Base-by-base conservation (phyloP, 2,888 invertebrate species). In the Caenorhabditis zanzibari region DNA sequence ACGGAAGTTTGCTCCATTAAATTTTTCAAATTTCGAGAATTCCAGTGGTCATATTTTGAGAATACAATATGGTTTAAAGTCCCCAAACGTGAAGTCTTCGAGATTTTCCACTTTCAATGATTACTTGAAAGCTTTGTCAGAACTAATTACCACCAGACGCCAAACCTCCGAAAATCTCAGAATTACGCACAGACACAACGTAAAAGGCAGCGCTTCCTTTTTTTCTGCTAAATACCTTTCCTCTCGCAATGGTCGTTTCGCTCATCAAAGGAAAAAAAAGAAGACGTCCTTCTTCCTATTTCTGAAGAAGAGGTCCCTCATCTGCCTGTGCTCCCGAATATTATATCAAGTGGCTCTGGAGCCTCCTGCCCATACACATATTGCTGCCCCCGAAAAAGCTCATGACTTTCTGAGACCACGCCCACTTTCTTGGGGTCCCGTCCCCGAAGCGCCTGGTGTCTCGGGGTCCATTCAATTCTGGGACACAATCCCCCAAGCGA, bases 321-420 rank as follows among this genome's bases (percentile, higher is more conserved):
- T 28, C 32, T 68, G 19, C 38, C 38, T 66, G 19, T 63, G 35
- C 54, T 52, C 35, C 58, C 79, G 79, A 79, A 79, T 79, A 79
- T 79, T 79, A 79, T 79, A 79, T 79, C 79, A 79, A 79, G 79
- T 64, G 77, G 69, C 59, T 19, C 41, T 32, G 47, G 64, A 47
- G 54, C 26, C 24, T 49, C 38, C 41, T 35, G 38, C 38, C 38
- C 38, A 38, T 38, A 38, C 38, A 38, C 38, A 38, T 12, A 38
- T 38, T 41, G 38, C 49, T 49, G 19, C 47, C 38, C 38, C 79
- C 63, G 56, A 63, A 71, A 64, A 79, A 79, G 79, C 79, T 79
- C 79, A 79, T 79, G 72, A 79, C 71, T 79, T 49, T 71, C 49
- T 22, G 38, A 32, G 7, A 56, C 71, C 71, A 63, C 79, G 79